Base-by-base conservation (phyloP, 2,797 vertebrate genomes). In the Champsocephalus gunnari region DNA sequence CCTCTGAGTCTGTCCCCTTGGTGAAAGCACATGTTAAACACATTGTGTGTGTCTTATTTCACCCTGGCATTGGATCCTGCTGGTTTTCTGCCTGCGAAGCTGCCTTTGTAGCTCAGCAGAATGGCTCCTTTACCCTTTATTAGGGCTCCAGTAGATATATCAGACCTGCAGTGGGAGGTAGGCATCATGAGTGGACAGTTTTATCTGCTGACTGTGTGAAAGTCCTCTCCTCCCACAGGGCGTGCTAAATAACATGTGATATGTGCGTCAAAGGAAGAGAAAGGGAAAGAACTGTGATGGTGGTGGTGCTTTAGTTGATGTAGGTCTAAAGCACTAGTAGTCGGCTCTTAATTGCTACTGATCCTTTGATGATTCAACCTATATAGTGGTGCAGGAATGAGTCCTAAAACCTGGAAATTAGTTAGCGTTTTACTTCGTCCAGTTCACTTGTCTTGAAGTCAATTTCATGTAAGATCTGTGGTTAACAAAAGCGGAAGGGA, bases 131-230 rank as follows among this genome's bases (percentile, higher is more conserved):
- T 21, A 64, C 12, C 44, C 54, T 70, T 63, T 48, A 57, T 80
- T 49, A 24, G 71, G 50, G 38, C 10, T 48, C 60, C 69, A 61
- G 54, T 47, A 49, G 38, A 62, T 54, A 71, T 61, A 84, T 59
- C 41, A 70, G 57, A 78, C 51, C 6, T 71, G 68, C 69, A 76
- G 67, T 19, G 59, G 53, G 68, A 78, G 47, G 43, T 44, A 66
- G 54, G 61, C 28, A 16, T 79, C 71, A 55, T 71, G 73, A 87
- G 60, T 66, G 54, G 62, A 77, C 71, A 77, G 41, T 82, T 89
- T 86, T 66, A 77, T 60, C 58, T 86, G 85, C 81, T 86, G 87
- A 88, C 71, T 55, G 43, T 48, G 76, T 54, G 43, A 75, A 80
- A 80, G 53, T 16, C 28, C 56, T 13, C 57, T 58, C 11, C 49